Evolutionary conservation across 2,888 invertebrate genomes (phyloP), one percentile per base, ranked within the genome.

Genomic region (Alentia gelatinosa): DNA sequence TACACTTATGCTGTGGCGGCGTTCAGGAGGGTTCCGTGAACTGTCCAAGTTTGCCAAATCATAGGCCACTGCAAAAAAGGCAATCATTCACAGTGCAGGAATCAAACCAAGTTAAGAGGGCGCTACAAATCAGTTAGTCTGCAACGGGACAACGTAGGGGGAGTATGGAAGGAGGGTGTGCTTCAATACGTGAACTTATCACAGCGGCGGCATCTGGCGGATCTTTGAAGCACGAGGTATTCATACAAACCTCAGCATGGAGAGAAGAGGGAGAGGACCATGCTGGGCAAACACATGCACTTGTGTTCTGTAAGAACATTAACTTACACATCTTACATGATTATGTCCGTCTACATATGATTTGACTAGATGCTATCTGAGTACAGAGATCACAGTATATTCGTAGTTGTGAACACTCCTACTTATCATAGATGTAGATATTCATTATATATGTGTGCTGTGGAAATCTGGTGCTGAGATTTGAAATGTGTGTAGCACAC

Each of bases 1-100:
- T 47, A 93, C 91, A 15, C 90, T 93, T 33, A 93, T 92, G 92
- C 93, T 93, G 92, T 93, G 93, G 35, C 92, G 92, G 35, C 92
- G 91, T 42, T 91, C 92, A 47, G 90, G 89, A 35, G 90, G 84
- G 9, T 40, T 50, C 30, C 79, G 89, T 23, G 63, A 47, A 35
- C 33, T 90, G 35, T 74, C 79, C 90, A 74, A 75, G 39, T 86
- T 83, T 47, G 63, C 86, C 84, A 90, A 84, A 40, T 86, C 90
- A 84, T 56, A 84, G 56, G 84, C 90, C 63, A 90, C 90, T 90
- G 90, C 39, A 90, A 90, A 42, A 75, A 63, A 89, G 74, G 68
- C 63, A 74, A 42, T 35, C 68, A 68, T 74, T 89, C 74, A 68
- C 63, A 89, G 40, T 74, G 89, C 42, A 68, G 42, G 86, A 42